Conservation (phyloP, 2,113 vertebrate species). For the Spizaetus ornatus region DNA sequence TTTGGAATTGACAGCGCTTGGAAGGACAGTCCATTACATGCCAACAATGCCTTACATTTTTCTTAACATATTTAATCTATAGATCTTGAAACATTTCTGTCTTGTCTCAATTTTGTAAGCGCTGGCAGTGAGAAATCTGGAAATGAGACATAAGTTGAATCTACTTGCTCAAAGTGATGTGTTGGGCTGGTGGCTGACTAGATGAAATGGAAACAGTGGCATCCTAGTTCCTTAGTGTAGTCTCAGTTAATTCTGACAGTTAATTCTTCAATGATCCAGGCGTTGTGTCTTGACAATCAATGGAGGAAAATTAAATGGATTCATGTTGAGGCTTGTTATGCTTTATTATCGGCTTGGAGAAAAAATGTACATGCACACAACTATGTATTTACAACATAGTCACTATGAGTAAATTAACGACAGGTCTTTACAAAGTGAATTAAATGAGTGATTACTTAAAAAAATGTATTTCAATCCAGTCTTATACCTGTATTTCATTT, state of each 20-base stretch:
- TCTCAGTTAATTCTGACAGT: background rate
- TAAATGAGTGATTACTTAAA: background rate
- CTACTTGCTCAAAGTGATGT: background rate
- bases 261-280: background rate
- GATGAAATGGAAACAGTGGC: background rate
- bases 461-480: background rate
- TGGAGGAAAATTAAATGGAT: background rate
- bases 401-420: background rate
- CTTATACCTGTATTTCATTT: background rate
- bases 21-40: background rate
- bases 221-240: background rate
- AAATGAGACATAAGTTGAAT: background rate
- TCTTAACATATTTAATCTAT: background rate
- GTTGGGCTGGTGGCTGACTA: background rate
- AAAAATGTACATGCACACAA: background rate
- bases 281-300: background rate
- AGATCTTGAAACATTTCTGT: background rate
- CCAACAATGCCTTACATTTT: background rate
- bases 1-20: constrained; percentile 32
- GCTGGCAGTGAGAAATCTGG: background rate
- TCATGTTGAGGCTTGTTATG: background rate
- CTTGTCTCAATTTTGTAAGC: background rate
- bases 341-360: background rate
- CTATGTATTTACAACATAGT: background rate
- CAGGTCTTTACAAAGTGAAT: background rate